Conservation (phyloP, 2,888 invertebrate species). For the Acanthacorydalis orientalis region DNA sequence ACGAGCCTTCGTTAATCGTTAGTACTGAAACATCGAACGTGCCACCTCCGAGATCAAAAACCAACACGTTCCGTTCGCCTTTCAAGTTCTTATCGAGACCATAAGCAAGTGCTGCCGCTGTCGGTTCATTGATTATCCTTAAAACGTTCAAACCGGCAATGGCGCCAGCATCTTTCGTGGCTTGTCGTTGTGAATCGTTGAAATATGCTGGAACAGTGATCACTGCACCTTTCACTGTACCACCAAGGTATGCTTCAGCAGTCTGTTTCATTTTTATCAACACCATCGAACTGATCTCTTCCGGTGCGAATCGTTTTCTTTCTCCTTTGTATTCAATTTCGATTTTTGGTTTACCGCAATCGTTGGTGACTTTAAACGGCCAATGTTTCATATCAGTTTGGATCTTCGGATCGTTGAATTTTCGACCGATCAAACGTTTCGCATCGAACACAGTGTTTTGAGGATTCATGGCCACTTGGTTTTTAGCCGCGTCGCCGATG, state of each 20-base stretch:
- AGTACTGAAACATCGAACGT: conserved; percentile 52
- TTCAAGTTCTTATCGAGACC: conserved; percentile 28
- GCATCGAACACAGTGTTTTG: conserved; percentile 51
- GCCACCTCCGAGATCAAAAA: conserved; percentile 38
- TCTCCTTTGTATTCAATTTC: conserved; percentile 45
- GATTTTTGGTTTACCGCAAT: conserved; percentile 42
- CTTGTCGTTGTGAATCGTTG: conserved; percentile 46
- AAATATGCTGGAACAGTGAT: conserved; percentile 68
- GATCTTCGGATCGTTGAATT: conserved; percentile 51
- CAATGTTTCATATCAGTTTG: conserved; percentile 62
- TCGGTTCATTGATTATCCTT: conserved; percentile 47
- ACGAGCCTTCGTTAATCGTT: conserved; percentile 40
- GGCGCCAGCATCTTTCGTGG: conserved; percentile 51
- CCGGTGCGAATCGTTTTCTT: conserved; percentile 44
- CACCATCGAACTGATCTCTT: conserved; percentile 56
- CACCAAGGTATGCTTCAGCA: conserved; percentile 52
- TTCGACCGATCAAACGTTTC: conserved; percentile 44
- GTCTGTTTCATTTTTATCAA: conserved; percentile 43
- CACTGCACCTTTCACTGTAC: conserved; percentile 48
- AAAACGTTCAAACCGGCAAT: conserved; percentile 49
- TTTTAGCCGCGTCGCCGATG: conserved; percentile 49
- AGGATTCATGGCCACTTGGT: conserved; percentile 51
- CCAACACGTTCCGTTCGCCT: conserved; percentile 28
- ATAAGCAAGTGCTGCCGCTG: conserved; percentile 39
- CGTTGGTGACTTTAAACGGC: conserved; percentile 53